Conservation (phyloP, 1,140 invertebrate genomes). For the Popillia japonica region DNA sequence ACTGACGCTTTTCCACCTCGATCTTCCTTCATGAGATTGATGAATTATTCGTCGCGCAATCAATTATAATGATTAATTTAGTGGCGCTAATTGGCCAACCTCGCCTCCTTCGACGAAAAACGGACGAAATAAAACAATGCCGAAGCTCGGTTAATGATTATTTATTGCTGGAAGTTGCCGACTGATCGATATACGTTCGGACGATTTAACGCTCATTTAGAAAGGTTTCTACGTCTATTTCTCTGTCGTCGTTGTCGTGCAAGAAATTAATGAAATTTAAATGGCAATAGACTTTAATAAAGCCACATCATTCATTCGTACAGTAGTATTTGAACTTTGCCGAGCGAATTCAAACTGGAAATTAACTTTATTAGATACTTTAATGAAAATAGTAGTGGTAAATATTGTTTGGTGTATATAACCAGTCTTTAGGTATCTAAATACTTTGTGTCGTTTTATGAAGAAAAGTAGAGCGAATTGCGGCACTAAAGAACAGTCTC, state of each 20-base stretch:
- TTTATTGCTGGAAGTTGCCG: slow-evolving; percentile 2
- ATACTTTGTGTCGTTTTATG: no score
- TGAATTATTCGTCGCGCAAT: slow-evolving; percentile 1
- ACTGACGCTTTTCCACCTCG: background rate
- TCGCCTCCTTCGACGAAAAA: background rate
- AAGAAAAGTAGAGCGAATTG: no score
- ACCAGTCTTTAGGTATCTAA: no score
- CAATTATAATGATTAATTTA: slow-evolving; percentile 35
- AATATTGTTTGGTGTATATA: no score
- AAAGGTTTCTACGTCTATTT: slow-evolving; percentile 5
- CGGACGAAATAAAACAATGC: background rate
- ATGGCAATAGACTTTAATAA: background rate
- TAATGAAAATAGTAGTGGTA: no score
- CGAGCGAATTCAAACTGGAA: no score
- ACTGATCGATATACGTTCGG: slow-evolving; percentile 3
- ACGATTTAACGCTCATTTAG: background rate
- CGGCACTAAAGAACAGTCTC: no score
- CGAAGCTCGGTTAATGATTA: slow-evolving; percentile 20
- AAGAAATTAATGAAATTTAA: slow-evolving; percentile 4
- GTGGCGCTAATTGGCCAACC: slow-evolving; percentile 17
- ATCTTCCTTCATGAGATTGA: background rate
- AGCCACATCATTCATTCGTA: no score
- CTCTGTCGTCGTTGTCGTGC: no score
- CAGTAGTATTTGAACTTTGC: no score
- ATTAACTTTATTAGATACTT: no score